These are phyloP conservation scores for Euwallacea similis DNA, from an alignment of 1,140 invertebrate species.

Conservation along the genomic window DNA sequence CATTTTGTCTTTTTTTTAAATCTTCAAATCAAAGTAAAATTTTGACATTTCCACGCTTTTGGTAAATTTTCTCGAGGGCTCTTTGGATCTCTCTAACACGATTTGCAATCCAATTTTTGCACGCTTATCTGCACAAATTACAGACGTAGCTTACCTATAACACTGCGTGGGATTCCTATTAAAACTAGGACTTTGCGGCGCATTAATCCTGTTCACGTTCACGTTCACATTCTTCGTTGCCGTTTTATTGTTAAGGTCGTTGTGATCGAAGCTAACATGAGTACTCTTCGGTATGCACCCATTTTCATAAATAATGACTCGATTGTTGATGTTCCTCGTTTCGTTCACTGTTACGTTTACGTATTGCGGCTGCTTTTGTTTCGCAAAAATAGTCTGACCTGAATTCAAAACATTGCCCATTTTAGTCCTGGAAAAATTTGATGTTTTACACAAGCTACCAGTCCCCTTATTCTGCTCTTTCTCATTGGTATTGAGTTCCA, in stretches of 20 bases:
- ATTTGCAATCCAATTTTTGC: no score
- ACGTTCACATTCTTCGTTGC: slow-evolving; percentile 49
- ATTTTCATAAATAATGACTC: slow-evolving; percentile 52
- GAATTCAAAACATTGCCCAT: background rate
- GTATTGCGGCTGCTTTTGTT: slow-evolving; percentile 50
- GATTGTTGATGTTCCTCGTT: slow-evolving; percentile 51
- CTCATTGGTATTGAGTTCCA: slow-evolving; percentile 48
- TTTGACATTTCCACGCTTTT: no score
- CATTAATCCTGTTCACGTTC: slow-evolving; percentile 48
- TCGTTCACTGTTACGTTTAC: slow-evolving; percentile 52
- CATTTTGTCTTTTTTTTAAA: no score
- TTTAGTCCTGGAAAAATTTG: background rate
- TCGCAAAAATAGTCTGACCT: slow-evolving; percentile 46
- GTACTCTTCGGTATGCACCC: slow-evolving; percentile 48
- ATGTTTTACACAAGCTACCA: slow-evolving; percentile 27
- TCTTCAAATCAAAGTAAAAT: no score
- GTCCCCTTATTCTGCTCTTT: slow-evolving; percentile 50
- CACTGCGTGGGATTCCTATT: slow-evolving; percentile 57
- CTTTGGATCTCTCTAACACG: no score
- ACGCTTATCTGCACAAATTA: no score
- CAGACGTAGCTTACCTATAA: slow-evolving; percentile 18
- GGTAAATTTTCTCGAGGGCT: no score
- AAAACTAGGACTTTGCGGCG: slow-evolving; percentile 58
- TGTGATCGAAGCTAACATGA: slow-evolving; percentile 47
- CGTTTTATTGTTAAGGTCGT: slow-evolving; percentile 50